Conservation (phyloP, 2,113 vertebrate genomes). For the Pterophyllum scalare region DNA sequence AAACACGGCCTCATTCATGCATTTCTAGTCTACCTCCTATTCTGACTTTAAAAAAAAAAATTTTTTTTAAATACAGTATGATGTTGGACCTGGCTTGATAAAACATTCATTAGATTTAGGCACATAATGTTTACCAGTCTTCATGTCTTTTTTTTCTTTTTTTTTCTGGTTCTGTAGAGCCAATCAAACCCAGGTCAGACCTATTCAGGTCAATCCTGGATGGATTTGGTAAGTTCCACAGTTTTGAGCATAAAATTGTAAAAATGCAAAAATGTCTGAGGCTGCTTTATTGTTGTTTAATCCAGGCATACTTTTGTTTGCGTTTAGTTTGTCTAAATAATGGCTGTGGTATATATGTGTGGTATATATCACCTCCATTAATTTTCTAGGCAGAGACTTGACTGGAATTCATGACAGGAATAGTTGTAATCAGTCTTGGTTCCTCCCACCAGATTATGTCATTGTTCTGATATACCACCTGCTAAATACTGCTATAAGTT, state of each 20-base stretch:
- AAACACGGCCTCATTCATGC: background rate
- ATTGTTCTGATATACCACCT: slow-evolving; percentile 40
- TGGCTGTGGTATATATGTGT: too few relatives aligned
- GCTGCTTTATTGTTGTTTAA: slow-evolving; percentile 1
- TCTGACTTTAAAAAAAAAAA: too few relatives aligned
- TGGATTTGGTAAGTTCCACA: slow-evolving; percentile 76
- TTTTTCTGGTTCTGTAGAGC: slow-evolving; percentile 64
- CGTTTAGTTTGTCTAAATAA: too few relatives aligned
- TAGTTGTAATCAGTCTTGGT: slow-evolving; percentile 45
- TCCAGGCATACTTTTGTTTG: slow-evolving; percentile 15
- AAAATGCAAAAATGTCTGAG: background rate
- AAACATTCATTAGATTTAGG: background rate
- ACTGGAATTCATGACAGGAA: slow-evolving; percentile 22
- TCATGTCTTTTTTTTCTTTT: slow-evolving; percentile 15
- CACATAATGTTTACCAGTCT: background rate
- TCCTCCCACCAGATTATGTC: slow-evolving; percentile 43
- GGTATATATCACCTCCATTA: background rate
- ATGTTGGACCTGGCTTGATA: background rate
- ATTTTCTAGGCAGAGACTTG: slow-evolving; percentile 17
- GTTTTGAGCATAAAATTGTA: background rate
- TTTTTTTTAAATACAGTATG: background rate
- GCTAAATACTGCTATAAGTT: slow-evolving; percentile 58
- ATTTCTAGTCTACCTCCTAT: background rate
- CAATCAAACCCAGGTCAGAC: slow-evolving; percentile 56
- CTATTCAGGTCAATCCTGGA: slow-evolving; percentile 77